phyloP scores from a whole-genome alignment of 2,113 vertebrate species.

The Loxodonta africana region DNA sequence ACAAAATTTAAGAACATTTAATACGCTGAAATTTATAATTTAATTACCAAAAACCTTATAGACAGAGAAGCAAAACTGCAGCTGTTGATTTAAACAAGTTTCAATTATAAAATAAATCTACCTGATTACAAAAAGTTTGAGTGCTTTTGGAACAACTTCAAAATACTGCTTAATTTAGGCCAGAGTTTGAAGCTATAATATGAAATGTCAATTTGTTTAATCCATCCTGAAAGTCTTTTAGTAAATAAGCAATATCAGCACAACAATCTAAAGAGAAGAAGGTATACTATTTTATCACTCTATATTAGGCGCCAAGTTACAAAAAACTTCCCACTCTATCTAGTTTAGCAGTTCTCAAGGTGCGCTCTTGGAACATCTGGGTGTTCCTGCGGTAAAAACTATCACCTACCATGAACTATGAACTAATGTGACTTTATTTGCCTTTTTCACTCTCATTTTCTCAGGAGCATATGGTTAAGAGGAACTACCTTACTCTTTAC shows the following conservation, averaged over 20 bases:
- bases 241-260: not conserved
- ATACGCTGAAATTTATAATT: slow-evolving; percentile 28
- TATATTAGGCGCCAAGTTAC: not conserved
- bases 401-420: not conserved
- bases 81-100: slow-evolving; percentile 36
- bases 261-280: slow-evolving; percentile 44
- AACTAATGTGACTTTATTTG: not conserved
- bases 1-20: slow-evolving; percentile 39
- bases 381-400: slow-evolving; percentile 15
- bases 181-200: slow-evolving; percentile 18
- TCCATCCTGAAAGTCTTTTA: not conserved
- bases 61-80: slow-evolving; percentile 18
- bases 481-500: slow-evolving; percentile 46
- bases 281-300: not conserved
- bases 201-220: slow-evolving; percentile 18
- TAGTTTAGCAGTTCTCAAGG: not conserved
- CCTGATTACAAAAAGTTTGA: not conserved
- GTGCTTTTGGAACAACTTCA: not conserved
- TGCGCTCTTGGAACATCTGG: not conserved
- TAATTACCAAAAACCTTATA: slow-evolving; percentile 38
- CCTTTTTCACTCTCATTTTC: slow-evolving; percentile 34
- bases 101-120: slow-evolving; percentile 64
- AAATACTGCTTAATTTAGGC: slow-evolving; percentile 32
- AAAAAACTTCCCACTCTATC: not conserved
- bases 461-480: not conserved